Percentiles rank a stretch among this genome's conserved stretches.
These are phyloP conservation scores for Hylaeus volcanicus DNA, from an alignment of 1,140 invertebrate species.

Conservation along the genomic window DNA sequence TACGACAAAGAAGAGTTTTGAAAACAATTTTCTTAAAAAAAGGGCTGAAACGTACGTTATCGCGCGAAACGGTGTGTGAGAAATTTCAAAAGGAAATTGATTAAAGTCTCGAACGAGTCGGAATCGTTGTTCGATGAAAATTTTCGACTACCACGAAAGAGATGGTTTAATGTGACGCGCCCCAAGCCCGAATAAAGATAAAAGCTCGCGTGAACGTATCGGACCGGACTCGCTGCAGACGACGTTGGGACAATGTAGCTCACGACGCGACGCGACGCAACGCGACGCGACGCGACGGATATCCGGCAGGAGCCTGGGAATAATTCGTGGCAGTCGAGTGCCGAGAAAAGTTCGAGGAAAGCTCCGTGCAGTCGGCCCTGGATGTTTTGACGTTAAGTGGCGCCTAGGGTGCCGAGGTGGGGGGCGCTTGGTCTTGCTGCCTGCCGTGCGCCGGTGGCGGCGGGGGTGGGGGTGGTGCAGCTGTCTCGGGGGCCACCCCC, in stretches of 20 bases:
- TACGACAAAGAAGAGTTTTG: no score
- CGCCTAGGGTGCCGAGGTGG: slow-evolving; percentile 79
- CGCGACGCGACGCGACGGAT: no score
- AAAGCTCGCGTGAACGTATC: no score
- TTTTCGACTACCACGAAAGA: no score
- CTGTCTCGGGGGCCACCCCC: slow-evolving; percentile 69
- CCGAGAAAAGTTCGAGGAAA: not conserved
- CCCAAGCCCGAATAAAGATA: no score
- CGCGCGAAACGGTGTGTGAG: no score
- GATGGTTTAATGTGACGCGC: no score
- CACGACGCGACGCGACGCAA: no score
- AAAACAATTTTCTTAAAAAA: no score
- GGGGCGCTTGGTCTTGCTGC: slow-evolving; percentile 81
- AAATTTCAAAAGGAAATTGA: no score
- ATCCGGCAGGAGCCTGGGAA: not conserved
- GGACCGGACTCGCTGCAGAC: not conserved
- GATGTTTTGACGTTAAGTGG: slow-evolving; percentile 77
- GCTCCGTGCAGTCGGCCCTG: slow-evolving; percentile 54
- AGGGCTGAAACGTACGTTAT: no score
- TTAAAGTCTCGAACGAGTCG: no score
- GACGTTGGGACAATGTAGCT: slow-evolving; percentile 6
- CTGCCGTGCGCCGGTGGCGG: slow-evolving; percentile 81
- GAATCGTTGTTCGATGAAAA: not conserved
- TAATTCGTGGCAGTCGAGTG: not conserved
- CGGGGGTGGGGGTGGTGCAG: slow-evolving; percentile 76